Conservation (phyloP, 2,113 vertebrate species). For the Ochotona princeps region DNA sequence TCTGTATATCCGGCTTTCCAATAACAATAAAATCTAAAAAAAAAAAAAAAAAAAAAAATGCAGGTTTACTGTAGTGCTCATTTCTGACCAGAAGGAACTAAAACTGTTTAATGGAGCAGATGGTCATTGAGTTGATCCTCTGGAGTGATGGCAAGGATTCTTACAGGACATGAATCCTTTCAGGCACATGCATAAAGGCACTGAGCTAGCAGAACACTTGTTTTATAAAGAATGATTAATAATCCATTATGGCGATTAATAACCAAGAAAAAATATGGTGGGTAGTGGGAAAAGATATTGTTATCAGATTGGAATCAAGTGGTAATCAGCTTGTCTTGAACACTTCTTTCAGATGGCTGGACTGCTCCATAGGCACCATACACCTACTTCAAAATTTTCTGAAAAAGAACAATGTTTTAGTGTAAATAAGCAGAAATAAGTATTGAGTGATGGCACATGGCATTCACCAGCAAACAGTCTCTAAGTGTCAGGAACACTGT, state of each 20-base stretch:
- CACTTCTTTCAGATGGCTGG: not conserved
- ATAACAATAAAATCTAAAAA: too few species aligned
- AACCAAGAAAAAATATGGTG: not conserved
- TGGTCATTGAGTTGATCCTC: not conserved
- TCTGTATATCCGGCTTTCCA: too few species aligned
- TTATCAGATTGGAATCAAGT: not conserved
- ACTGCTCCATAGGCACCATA: not conserved
- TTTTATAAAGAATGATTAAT: constrained; percentile 24
- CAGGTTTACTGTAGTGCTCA: not conserved
- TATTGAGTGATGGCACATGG: not conserved
- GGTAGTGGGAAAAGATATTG: not conserved
- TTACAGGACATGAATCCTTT: not conserved
- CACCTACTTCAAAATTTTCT: constrained; percentile 18
- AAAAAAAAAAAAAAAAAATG: too few species aligned
- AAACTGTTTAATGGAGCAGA: not conserved
- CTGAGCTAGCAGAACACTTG: not conserved
- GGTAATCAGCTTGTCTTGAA: not conserved
- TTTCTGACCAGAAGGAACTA: not conserved
- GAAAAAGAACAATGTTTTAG: not conserved
- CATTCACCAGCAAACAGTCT: constrained; percentile 10
- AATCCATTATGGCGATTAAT: not conserved
- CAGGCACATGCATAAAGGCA: not conserved
- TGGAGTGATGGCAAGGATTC: not conserved
- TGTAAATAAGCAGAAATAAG: not conserved
- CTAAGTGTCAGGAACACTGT: not conserved